These are phyloP conservation scores for Ovis aries DNA, from an alignment of 2,113 vertebrate species.

Conservation along the genomic window ARS-UI_Ramb_v3.0 NC_056067.1:25209501-25210000, in stretches of 20 bases:
- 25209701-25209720: too few species aligned
- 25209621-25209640: neutral
- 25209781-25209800: neutral
- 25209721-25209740: neutral
- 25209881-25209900: neutral
- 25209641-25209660: accelerated
- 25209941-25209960: neutral
- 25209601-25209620: accelerated
- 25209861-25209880: neutral
- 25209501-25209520: neutral
- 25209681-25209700: neutral
- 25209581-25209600: neutral
- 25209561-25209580: neutral
- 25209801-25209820: neutral
- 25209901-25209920: neutral
- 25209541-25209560: neutral
- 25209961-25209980: neutral
- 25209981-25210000: neutral
- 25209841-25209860: neutral
- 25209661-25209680: neutral
- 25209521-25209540: neutral
- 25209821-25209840: neutral
- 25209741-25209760: neutral
- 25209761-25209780: neutral
- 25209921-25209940: neutral